Evolutionary conservation across 2,888 invertebrate species (phyloP).

Genomic region (Pardosa pseudoannulata): DNA sequence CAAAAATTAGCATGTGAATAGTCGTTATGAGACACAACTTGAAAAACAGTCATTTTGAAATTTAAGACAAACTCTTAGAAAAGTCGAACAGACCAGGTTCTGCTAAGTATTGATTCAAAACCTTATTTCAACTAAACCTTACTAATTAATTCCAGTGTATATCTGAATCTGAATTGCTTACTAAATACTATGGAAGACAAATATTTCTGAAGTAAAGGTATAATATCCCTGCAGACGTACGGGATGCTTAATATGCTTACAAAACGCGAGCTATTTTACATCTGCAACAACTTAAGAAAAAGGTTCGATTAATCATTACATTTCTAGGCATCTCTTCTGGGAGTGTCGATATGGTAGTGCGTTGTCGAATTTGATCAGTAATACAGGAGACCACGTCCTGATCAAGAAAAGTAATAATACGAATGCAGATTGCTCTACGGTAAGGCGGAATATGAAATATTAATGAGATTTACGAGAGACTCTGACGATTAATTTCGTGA

Average conservation of each 20-base stretch:
- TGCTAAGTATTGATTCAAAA: too few relatives aligned
- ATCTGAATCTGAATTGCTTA: too few relatives aligned
- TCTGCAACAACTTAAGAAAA: background rate
- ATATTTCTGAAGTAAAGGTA: too few relatives aligned
- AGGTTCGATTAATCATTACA: background rate
- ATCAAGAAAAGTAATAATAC: constrained; percentile 16
- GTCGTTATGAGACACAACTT: too few relatives aligned
- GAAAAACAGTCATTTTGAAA: too few relatives aligned
- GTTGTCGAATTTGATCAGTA: background rate
- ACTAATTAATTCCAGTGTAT: too few relatives aligned
- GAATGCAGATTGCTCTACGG: constrained; percentile 19
- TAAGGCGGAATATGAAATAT: constrained; percentile 43
- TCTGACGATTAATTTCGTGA: background rate
- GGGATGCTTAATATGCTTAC: background rate
- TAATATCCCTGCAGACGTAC: too few relatives aligned
- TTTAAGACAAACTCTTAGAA: too few relatives aligned
- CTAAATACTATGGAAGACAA: too few relatives aligned
- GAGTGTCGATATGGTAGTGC: constrained; percentile 1
- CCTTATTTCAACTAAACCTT: too few relatives aligned
- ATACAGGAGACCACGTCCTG: constrained; percentile 8
- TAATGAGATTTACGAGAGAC: constrained; percentile 24
- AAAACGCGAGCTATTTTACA: background rate
- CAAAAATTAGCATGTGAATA: too few relatives aligned
- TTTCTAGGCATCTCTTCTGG: background rate
- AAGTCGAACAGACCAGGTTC: too few relatives aligned